Conservation (phyloP, 2,113 vertebrate species). For the Climacteris rufus region DNA sequence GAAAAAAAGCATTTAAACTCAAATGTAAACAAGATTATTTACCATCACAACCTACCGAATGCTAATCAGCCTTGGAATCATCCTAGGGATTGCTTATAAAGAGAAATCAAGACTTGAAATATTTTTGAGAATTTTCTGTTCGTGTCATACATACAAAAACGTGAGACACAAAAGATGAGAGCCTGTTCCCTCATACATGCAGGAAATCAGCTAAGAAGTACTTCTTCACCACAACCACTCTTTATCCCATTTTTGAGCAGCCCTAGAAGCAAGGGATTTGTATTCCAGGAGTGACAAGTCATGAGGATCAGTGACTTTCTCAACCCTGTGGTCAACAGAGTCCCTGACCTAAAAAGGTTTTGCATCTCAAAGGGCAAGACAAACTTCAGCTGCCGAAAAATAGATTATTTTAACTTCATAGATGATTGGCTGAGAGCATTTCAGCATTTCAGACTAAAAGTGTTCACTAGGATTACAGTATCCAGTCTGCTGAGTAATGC, state of each 20-base stretch:
- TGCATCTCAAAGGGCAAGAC: not conserved
- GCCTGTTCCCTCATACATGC: rapidly evolving
- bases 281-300: not conserved
- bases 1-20: not conserved
- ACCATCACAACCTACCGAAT: not conserved
- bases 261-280: not conserved
- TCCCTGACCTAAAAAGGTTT: not conserved
- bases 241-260: not conserved
- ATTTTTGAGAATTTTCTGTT: not conserved
- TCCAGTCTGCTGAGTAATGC: not conserved
- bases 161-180: not conserved
- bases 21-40: not conserved
- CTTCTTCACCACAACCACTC: not conserved
- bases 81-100: not conserved
- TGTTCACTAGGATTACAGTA: not conserved
- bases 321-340: not conserved
- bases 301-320: not conserved
- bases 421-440: not conserved
- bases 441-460: not conserved
- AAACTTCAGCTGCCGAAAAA: not conserved
- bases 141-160: not conserved
- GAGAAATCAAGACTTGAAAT: not conserved
- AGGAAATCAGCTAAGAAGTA: not conserved
- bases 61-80: not conserved
- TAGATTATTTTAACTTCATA: not conserved